Base-by-base conservation (phyloP, 2,797 vertebrate genomes). In the Takifugu rubripes region DNA sequence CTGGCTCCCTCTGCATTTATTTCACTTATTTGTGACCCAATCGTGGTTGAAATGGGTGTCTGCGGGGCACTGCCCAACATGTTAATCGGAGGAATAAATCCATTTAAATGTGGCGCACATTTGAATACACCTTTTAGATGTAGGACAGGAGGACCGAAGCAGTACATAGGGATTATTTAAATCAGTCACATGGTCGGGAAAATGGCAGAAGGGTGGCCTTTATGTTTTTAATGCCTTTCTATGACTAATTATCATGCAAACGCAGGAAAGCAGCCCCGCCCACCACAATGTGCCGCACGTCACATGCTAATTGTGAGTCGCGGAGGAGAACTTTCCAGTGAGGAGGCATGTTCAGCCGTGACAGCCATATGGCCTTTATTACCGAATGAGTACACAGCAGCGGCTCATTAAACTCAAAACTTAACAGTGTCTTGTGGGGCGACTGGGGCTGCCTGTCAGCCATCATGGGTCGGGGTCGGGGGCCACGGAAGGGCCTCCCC, bases 301-400 rank as follows among this genome's bases (percentile, higher is more conserved):
- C 72, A 64, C 61, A 57, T 61, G 44, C 62, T 80, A 84, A 85
- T 83, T 81, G 73, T 68, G 51, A 64, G 74, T 47, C 73, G 59
- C 71, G 69, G 60, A 63, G 70, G 76, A 80, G 81, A 40, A 40
- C 36, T 40, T 40, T 40, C 3, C 36, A 40, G 61, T 71, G 69
- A 59, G 63, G 70, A 79, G 80, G 79, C 78, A 75, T 84, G 81
- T 88, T 83, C 51, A 43, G 61, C 10, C 56, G 65, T 79, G 82
- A 81, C 81, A 82, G 64, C 87, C 86, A 86, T 85, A 84, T 89
- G 85, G 84, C 70, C 64, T 60, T 72, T 84, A 79, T 86, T 84
- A 82, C 61, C 76, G 70, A 83, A 77, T 68, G 77, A 75, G 82
- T 79, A 79, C 79, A 80, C 69, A 58, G 75, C 50, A 77, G 67